Evolutionary conservation across 2,888 invertebrate species (phyloP).

Genomic region (Aplocera efformata): DNA sequence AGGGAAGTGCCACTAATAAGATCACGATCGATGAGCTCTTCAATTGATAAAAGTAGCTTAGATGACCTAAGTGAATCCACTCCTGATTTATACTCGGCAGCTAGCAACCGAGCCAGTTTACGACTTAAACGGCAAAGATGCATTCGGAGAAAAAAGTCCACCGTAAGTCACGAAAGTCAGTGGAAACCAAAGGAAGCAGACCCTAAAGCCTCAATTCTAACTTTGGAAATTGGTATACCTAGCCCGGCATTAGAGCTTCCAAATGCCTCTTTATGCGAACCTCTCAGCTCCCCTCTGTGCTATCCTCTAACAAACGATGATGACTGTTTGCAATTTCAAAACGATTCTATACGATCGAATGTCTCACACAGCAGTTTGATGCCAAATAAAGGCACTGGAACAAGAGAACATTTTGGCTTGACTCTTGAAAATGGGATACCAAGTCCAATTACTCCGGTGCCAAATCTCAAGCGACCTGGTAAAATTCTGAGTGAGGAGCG

Average conservation of each 20-base stretch:
- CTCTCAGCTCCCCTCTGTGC: slow-evolving; percentile 49
- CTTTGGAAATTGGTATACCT: slow-evolving; percentile 68
- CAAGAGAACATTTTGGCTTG: slow-evolving; percentile 65
- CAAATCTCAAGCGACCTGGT: slow-evolving; percentile 63
- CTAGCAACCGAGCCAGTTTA: slow-evolving; percentile 50
- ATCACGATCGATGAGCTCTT: slow-evolving; percentile 62
- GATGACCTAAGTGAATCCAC: slow-evolving; percentile 57
- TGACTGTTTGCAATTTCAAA: slow-evolving; percentile 32
- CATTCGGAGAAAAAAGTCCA: slow-evolving; percentile 77
- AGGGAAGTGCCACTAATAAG: slow-evolving; percentile 43
- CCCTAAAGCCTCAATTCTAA: slow-evolving; percentile 53
- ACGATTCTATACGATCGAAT: slow-evolving; percentile 52
- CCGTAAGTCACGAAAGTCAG: slow-evolving; percentile 63
- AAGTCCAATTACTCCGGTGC: slow-evolving; percentile 73
- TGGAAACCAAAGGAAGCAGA: slow-evolving; percentile 46
- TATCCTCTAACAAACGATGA: slow-evolving; percentile 39
- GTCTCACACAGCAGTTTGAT: slow-evolving; percentile 69
- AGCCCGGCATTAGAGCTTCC: slow-evolving; percentile 63
- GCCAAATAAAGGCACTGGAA: slow-evolving; percentile 49
- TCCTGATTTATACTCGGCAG: slow-evolving; percentile 55
- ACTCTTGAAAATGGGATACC: slow-evolving; percentile 74
- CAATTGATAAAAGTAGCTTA: slow-evolving; percentile 44
- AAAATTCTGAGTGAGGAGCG: slow-evolving; percentile 67
- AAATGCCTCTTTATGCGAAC: slow-evolving; percentile 57
- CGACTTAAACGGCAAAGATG: slow-evolving; percentile 79